Evolutionary conservation across 2,113 vertebrate genomes (phyloP), one percentile per base, ranked within the genome.

Genomic region (Sander lucioperca): DNA sequence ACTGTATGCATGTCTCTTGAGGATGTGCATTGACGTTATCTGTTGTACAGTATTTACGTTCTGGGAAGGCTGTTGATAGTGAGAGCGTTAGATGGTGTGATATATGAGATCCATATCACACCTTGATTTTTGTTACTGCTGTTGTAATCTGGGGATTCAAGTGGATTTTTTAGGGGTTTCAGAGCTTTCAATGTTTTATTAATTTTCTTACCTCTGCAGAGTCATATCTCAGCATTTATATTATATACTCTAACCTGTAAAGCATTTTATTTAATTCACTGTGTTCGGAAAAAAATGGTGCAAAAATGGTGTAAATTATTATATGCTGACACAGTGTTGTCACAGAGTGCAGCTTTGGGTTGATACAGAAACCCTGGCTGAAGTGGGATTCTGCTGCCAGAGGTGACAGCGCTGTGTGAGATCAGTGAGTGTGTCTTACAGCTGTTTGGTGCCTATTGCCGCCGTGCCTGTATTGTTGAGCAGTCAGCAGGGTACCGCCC

Each of bases 361-460:
- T 50, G 53, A 63, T 21, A 12, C 53, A 73, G 43, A 19, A 0
- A 47, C 39, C 43, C 36, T 48, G n/a, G 39, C 54, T 53, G 56
- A 25, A 21, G 45, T 33, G n/a, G 47, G 76, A 58, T 30, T 39
- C 10, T 10, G 33, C 14, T 36, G 43, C 11, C 39, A 27, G 79
- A 45, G 43, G 68, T 76, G 70, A 81, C 14, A 27, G n/a, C 1
- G 23, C 50, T 50, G 12, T 65, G 69, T 79, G 59, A 72, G 68
- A 63, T 51, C 33, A 62, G 74, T 63, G 74, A 76, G 67, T 27
- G 51, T 54, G 67, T 81, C 56, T 65, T 77, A 12, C 77, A 83
- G 80, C 78, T 91, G 88, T 68, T 84, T 47, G 47, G 54, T 72
- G 79, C 71, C 45, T 15, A 15, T 36, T 54, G 74, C 53, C 3